phyloP scores from a whole-genome alignment of 2,113 vertebrate species.

The Stegostoma tigrinum region DNA sequence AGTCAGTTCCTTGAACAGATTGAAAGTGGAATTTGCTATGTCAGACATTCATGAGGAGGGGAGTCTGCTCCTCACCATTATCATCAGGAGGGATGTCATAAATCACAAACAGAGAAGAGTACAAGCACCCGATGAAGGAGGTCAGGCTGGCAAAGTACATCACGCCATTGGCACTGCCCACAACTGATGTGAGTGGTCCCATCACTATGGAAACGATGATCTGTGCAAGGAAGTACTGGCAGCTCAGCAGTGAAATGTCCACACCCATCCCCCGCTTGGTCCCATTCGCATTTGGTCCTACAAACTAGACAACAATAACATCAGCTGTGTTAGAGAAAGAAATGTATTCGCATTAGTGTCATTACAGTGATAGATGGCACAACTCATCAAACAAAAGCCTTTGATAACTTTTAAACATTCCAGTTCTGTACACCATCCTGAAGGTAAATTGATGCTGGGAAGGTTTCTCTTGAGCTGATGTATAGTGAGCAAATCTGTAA shows the following conservation, averaged over 20 bases:
- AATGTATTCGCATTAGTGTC: neutral
- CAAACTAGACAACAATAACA: slow-evolving; percentile 63
- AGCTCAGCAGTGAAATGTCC: slow-evolving; percentile 94
- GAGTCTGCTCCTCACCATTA: slow-evolving; percentile 72
- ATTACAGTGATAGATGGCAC: neutral
- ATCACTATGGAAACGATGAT: slow-evolving; percentile 86
- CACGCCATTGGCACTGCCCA: slow-evolving; percentile 87
- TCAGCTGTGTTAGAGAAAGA: neutral
- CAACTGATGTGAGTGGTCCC: slow-evolving; percentile 84
- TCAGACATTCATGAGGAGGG: slow-evolving; percentile 69
- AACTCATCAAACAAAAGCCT: neutral
- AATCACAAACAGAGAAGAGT: slow-evolving; percentile 86
- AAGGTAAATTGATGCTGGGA: neutral
- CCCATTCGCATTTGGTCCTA: slow-evolving; percentile 72
- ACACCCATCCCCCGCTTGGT: slow-evolving; percentile 83
- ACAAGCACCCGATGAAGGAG: slow-evolving; percentile 87
- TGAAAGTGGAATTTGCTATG: neutral
- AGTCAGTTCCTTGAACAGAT: neutral
- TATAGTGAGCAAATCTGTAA: neutral
- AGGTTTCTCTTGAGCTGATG: neutral
- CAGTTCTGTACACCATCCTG: neutral
- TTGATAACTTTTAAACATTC: neutral
- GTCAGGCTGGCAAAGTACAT: slow-evolving; percentile 94
- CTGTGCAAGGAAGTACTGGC: slow-evolving; percentile 95
- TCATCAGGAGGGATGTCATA: slow-evolving; percentile 77